A percentile compares a stretch with the other conserved stretches of the same genome.
These are phyloP conservation scores for Tetragonula carbonaria DNA, from an alignment of 2,888 invertebrate species.

Conservation along the genomic window DNA sequence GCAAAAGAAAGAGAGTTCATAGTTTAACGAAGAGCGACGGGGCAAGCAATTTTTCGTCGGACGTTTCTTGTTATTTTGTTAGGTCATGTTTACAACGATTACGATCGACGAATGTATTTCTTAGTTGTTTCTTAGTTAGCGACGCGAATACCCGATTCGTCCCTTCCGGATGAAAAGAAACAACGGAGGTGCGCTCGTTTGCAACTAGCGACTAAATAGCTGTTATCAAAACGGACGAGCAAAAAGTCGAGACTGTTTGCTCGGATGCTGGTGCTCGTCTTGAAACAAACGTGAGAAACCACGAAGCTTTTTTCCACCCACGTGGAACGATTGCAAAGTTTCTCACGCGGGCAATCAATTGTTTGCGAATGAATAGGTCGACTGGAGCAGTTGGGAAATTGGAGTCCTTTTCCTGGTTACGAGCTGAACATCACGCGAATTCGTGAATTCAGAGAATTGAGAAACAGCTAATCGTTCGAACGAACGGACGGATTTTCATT, in stretches of 20 bases:
- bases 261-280: not conserved
- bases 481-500: no score
- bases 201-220: not conserved
- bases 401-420: not conserved
- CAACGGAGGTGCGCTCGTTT: not conserved
- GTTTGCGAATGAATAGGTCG: not conserved
- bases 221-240: not conserved
- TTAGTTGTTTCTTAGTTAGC: conserved; percentile 5
- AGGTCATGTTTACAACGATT: not conserved
- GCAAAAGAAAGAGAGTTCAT: conserved; percentile 5
- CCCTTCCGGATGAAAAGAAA: not conserved
- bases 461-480: no score
- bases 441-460: no score
- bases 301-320: no score
- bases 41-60: conserved; percentile 19
- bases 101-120: conserved; percentile 3
- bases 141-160: not conserved
- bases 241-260: not conserved
- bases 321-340: not conserved
- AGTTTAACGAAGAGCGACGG: conserved; percentile 21
- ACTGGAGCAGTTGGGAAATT: not conserved
- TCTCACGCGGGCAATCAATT: not conserved
- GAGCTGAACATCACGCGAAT: no score
- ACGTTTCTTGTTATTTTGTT: conserved; percentile 19
- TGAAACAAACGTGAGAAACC: no score